Evolutionary conservation across 2,888 invertebrate genomes (phyloP).

Genomic region (Stenoptilia bipunctidactyla): DNA sequence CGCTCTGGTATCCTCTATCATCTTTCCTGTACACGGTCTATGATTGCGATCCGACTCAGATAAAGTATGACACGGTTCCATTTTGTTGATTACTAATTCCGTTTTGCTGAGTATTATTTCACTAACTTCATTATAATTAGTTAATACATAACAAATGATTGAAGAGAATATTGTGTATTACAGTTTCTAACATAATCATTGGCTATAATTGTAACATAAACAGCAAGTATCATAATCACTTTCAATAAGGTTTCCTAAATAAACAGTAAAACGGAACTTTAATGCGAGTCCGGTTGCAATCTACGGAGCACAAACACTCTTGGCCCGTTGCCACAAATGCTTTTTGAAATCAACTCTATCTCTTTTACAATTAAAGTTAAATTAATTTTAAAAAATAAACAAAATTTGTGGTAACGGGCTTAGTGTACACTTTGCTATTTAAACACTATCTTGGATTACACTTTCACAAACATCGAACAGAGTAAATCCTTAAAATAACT

Average conservation of each 20-base stretch:
- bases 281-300: slow-evolving; percentile 69
- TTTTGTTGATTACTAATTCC: slow-evolving; percentile 11
- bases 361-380: no score
- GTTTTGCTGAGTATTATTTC: no score
- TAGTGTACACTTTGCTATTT: slow-evolving; percentile 52
- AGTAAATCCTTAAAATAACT: slow-evolving; percentile 16
- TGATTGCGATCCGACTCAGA: slow-evolving; percentile 64
- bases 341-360: no score
- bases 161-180: not conserved
- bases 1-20: slow-evolving; percentile 68
- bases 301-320: slow-evolving; percentile 71
- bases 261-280: slow-evolving; percentile 32
- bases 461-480: slow-evolving; percentile 61
- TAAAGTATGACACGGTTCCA: slow-evolving; percentile 25
- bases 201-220: not conserved
- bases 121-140: not conserved
- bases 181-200: not conserved
- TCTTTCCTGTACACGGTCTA: slow-evolving; percentile 64
- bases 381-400: no score
- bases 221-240: no score
- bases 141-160: not conserved
- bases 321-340: slow-evolving; percentile 19
- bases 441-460: slow-evolving; percentile 70
- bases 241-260: no score
- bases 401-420: not conserved